These are phyloP conservation scores for Nomada fucata DNA, from an alignment of 2,888 invertebrate species.

Conservation along the genomic window DNA sequence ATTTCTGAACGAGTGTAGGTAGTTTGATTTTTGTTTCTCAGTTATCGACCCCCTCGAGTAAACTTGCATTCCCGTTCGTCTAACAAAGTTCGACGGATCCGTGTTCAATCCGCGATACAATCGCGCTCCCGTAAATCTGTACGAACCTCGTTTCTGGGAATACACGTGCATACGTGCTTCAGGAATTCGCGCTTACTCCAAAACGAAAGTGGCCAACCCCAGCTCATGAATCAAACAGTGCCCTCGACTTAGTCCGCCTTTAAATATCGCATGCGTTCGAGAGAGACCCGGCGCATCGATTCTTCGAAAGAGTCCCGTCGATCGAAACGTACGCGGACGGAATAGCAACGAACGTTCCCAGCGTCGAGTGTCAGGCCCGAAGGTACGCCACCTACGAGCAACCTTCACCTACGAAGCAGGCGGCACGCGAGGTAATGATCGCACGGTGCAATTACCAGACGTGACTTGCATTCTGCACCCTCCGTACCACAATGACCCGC, in stretches of 20 bases:
- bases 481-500: conserved; percentile 66
- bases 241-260: too few relatives aligned
- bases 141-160: too few relatives aligned
- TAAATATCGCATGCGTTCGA: neutral
- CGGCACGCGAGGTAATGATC: conserved; percentile 75
- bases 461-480: conserved; percentile 82
- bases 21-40: neutral
- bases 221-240: too few relatives aligned
- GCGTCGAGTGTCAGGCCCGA: conserved; percentile 21
- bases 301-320: conserved; percentile 19
- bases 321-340: conserved; percentile 33
- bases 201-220: too few relatives aligned
- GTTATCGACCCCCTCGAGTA: neutral
- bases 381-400: conserved; percentile 63
- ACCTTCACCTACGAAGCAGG: conserved; percentile 65
- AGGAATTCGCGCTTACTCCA: too few relatives aligned
- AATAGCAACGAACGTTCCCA: conserved; percentile 41
- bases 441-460: conserved; percentile 81
- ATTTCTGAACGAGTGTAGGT: neutral
- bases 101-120: too few relatives aligned
- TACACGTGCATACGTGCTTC: too few relatives aligned
- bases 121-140: too few relatives aligned
- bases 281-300: conserved; percentile 4
- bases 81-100: too few relatives aligned
- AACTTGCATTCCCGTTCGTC: too few relatives aligned